These are phyloP conservation scores for Antheraea mylitta DNA, from an alignment of 1,140 invertebrate species.

Conservation along the genomic window DNA sequence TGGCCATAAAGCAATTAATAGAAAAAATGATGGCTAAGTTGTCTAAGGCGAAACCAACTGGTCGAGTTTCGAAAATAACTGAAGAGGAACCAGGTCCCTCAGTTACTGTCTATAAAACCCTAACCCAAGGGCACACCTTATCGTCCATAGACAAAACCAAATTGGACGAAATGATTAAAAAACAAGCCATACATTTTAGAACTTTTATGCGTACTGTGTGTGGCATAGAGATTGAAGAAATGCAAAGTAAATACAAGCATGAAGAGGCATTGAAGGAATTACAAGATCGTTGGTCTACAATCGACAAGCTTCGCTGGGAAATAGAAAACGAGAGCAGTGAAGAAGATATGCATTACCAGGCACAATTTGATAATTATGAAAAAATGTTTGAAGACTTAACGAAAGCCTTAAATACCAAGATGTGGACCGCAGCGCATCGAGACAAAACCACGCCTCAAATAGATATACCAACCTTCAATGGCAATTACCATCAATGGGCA, in stretches of 20 bases:
- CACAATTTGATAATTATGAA: constrained; percentile 5
- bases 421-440: no score
- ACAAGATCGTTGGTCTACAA: constrained; percentile 8
- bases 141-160: not conserved
- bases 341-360: no score
- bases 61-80: no score
- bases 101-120: not conserved
- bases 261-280: constrained; percentile 11
- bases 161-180: no score
- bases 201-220: no score
- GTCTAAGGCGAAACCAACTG: not conserved
- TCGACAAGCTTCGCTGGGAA: constrained; percentile 16
- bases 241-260: constrained; percentile 14
- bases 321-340: constrained; percentile 10
- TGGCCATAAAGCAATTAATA: no score
- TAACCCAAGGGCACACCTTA: not conserved
- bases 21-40: no score
- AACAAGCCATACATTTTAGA: no score
- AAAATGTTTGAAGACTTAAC: no score
- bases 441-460: no score
- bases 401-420: constrained; percentile 7
- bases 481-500: no score
- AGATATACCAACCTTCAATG: no score
- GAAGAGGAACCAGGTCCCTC: not conserved
- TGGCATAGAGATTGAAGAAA: constrained; percentile 11